These are phyloP conservation scores for Halictus ligatus DNA, from an alignment of 2,888 invertebrate species.

Conservation along the genomic window DNA sequence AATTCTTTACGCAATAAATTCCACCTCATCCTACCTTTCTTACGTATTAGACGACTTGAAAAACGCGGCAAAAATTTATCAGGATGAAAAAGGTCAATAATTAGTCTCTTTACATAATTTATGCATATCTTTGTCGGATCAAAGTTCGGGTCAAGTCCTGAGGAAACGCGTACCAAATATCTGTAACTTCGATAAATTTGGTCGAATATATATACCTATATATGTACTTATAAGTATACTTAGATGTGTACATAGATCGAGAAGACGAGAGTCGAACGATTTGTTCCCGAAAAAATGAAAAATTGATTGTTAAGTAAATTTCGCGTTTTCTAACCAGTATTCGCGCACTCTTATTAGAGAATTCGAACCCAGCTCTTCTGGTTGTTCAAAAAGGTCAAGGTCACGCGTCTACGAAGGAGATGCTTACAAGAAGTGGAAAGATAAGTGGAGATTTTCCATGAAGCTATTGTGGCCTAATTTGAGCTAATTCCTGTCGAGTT, in stretches of 20 bases:
- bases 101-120: background rate
- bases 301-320: conserved; percentile 7
- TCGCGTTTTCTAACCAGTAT: background rate
- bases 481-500: background rate
- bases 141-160: background rate
- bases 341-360: background rate
- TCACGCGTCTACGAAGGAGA: conserved; percentile 25
- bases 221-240: too few relatives aligned
- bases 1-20: conserved; percentile 68
- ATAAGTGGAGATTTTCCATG: conserved; percentile 25
- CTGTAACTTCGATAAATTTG: background rate
- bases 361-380: background rate
- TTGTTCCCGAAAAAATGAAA: background rate
- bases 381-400: conserved; percentile 41
- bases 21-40: background rate
- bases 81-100: background rate
- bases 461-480: conserved; percentile 26
- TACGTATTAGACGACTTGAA: conserved; percentile 9
- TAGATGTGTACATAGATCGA: background rate
- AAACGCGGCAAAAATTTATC: conserved; percentile 6
- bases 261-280: too few relatives aligned
- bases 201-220: background rate
- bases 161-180: background rate
- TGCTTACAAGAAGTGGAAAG: conserved; percentile 36
- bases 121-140: background rate